These are phyloP conservation scores for Potamilus streckersoni DNA, from an alignment of 1,140 invertebrate species.

Conservation along the genomic window DNA sequence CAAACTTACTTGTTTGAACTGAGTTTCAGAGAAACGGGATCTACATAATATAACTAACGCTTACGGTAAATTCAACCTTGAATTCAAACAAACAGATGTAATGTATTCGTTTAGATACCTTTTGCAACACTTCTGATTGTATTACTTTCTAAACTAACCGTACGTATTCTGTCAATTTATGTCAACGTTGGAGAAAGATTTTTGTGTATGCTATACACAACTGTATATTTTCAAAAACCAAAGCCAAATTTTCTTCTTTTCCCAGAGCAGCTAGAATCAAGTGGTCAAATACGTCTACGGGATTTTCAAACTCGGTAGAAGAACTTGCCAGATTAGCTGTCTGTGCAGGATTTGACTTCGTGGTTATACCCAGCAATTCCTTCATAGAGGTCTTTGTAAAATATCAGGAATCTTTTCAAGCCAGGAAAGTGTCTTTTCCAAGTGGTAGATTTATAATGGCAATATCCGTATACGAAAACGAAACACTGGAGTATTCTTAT, in stretches of 20 bases:
- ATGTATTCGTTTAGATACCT: too few relatives aligned
- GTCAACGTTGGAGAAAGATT: too few relatives aligned
- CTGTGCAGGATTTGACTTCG: conserved; percentile 21
- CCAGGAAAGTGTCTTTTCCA: background rate
- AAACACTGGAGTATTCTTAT: conserved; percentile 13
- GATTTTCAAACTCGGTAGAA: background rate
- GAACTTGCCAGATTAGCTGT: conserved; percentile 1
- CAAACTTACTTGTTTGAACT: too few relatives aligned
- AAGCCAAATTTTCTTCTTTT: background rate
- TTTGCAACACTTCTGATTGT: too few relatives aligned
- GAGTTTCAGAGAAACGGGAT: too few relatives aligned
- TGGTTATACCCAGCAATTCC: background rate
- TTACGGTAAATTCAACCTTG: too few relatives aligned
- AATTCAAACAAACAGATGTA: too few relatives aligned
- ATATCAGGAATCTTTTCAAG: conserved; percentile 7
- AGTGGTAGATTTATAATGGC: background rate
- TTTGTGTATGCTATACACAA: too few relatives aligned
- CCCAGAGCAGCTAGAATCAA: conserved; percentile 12
- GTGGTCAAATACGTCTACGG: background rate
- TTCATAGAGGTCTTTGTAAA: conserved; percentile 18
- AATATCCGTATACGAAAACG: background rate
- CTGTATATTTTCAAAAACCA: too few relatives aligned
- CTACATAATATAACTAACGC: too few relatives aligned
- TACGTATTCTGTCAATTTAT: too few relatives aligned
- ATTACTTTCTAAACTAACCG: too few relatives aligned